Conservation (phyloP, 2,113 vertebrate genomes). For the Dermatemys mawii region DNA sequence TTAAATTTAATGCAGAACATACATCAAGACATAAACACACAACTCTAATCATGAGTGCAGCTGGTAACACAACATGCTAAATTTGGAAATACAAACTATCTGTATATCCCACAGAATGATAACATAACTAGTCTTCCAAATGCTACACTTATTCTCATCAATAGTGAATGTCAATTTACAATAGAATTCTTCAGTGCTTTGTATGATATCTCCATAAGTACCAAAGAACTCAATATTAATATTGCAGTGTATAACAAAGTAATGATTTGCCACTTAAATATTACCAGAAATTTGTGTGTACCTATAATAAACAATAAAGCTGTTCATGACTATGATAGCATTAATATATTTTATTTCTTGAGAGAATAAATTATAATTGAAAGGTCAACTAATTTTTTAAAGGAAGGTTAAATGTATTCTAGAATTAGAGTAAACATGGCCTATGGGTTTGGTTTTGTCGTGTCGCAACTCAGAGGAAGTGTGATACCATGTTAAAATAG, state of each 20-base stretch:
- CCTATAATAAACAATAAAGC: background rate
- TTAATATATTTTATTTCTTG: background rate
- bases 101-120: background rate
- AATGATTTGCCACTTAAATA: background rate
- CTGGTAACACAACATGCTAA: background rate
- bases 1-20: background rate
- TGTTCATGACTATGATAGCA: accelerated
- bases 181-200: background rate
- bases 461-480: background rate
- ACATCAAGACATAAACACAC: background rate
- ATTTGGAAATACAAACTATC: background rate
- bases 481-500: background rate
- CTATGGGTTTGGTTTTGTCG: background rate
- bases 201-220: background rate
- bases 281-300: background rate
- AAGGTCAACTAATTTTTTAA: background rate
- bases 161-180: background rate
- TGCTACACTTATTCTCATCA: background rate
- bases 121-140: background rate
- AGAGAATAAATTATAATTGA: background rate
- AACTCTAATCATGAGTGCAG: background rate
- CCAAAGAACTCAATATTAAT: background rate
- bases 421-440: background rate
- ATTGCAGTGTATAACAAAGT: background rate
- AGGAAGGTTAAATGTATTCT: background rate